Conservation (phyloP, 1,140 invertebrate genomes). For the Papilio machaon region DNA sequence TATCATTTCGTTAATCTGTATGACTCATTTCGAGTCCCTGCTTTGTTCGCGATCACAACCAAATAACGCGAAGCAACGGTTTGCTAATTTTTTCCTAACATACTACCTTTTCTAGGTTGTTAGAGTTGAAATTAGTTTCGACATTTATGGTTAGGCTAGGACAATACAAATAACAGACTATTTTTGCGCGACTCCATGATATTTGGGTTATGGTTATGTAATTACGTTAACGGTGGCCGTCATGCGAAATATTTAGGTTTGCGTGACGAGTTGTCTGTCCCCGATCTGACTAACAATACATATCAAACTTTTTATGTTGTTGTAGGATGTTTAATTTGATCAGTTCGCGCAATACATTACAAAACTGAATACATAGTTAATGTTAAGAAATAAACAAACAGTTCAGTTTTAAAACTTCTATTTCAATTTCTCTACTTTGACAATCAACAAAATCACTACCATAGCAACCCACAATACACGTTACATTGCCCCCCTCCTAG, state of each 20-base stretch:
- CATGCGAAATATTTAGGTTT: slow-evolving; percentile 21
- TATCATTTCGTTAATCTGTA: slow-evolving; percentile 1
- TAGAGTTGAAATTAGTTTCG: background rate
- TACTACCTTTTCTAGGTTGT: background rate
- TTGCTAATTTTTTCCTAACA: background rate
- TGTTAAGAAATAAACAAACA: no score
- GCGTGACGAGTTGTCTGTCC: slow-evolving; percentile 15
- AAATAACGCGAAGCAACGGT: background rate
- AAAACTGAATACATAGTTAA: no score
- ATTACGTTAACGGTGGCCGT: slow-evolving; percentile 11
- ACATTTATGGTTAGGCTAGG: background rate
- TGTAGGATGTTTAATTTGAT: background rate
- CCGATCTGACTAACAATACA: background rate
- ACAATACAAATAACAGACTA: slow-evolving; percentile 9
- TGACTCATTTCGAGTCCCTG: slow-evolving; percentile 5
- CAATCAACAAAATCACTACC: no score
- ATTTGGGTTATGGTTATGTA: slow-evolving; percentile 6
- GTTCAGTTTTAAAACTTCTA: no score
- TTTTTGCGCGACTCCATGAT: background rate
- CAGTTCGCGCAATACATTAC: no score
- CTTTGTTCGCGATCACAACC: background rate
- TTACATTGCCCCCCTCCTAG: no score
- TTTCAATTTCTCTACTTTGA: no score
- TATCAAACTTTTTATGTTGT: background rate
- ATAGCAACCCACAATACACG: no score